Base-by-base conservation (phyloP, 2,797 vertebrate genomes). In the Propithecus perrieri region DNA sequence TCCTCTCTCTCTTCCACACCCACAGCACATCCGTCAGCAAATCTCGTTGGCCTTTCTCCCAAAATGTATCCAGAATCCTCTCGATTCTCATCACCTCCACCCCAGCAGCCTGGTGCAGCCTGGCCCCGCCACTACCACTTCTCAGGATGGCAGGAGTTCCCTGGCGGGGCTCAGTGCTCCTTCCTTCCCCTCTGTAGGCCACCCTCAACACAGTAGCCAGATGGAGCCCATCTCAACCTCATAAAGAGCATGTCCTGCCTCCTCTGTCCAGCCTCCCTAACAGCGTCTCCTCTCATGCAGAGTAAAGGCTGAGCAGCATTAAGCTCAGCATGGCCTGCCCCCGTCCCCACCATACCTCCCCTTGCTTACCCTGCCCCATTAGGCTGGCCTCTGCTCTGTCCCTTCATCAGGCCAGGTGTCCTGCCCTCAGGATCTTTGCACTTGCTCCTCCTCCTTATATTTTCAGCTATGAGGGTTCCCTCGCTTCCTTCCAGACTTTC, bases 191-290 rank as follows among this genome's bases (percentile, higher is more conserved):
- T 76, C 26, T 8, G 1, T 50, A 71, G 76, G 46, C 28, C 10
- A 17, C 26, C 74, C 67, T 78, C 22, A 75, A 17, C 24, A 74
- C 33, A 35, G 12, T 43, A 75, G 41, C 57, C 17, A 33, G 43
- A 76, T 5, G 0, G 33, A 85, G 43, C 28, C 53, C 14, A 9
- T 33, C 24, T 43, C 7, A 53, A 33, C 1, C 4, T 35, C 28
- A 14, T 41, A 0, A 63, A 55, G 63, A 28, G 17, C 2, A 0
- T 18, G 17, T 0, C 28, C 24, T 0, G 9, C 57, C 3, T 59
- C n/a, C 15, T 85, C 76, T 50, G n/a, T 8, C 7, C 26, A 30
- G 2, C 41, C 22, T 79, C 46, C 55, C n/a, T 20, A 3, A 12
- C 4, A 38, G 67, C 43, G 12, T 88, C 41, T 80, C 24, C 22